Base-by-base conservation (phyloP, 2,797 vertebrate genomes). In the Coccyzus lansbergi region DNA sequence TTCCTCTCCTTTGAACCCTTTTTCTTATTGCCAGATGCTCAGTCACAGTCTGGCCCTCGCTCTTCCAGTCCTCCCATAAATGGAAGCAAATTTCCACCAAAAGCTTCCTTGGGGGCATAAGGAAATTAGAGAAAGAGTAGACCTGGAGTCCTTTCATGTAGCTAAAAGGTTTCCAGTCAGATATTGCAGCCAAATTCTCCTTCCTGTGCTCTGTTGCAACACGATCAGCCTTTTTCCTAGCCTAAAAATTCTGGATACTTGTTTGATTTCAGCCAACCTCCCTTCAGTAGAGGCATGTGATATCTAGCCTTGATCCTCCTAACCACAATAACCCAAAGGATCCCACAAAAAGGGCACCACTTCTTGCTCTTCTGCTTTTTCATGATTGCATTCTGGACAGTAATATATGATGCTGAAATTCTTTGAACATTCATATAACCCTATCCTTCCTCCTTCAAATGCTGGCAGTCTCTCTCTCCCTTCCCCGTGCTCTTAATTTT, bases 11-110 rank as follows among this genome's bases (percentile, higher is more conserved):
- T 93, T 92, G 76, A 93, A 83, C 79, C 72, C 29, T 70, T 59
- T 60, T 85, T 91, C 71, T 85, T 87, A 72, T 51, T 94, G 69
- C 92, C 82, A 95, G 89, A 91, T 94, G 68, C 94, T 92, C 91
- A 82, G 76, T 58, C 83, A 91, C 67, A 90, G 28, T 15, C 92
- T 92, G 85, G 67, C 48, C 59, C n/a, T 86, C 46, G 9, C 81
- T 92, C 82, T 67, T 76, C 33, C 67, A 74, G 49, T 48, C 67
- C 11, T 88, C 70, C 72, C 63, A 67, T 88, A 92, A 95, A 90
- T 64, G 83, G 52, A 83, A 90, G 89, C 40, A 67, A 93, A 93
- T 79, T 95, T 93, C 85, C 83, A 95, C 85, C 76, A 42, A 72
- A 75, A 90, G 21, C 77, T 95, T 96, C 87, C 92, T 93, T 74